Evolutionary conservation across 2,888 invertebrate genomes (phyloP), one percentile per base, ranked within the genome.

Genomic region (Apotomis capreana): DNA sequence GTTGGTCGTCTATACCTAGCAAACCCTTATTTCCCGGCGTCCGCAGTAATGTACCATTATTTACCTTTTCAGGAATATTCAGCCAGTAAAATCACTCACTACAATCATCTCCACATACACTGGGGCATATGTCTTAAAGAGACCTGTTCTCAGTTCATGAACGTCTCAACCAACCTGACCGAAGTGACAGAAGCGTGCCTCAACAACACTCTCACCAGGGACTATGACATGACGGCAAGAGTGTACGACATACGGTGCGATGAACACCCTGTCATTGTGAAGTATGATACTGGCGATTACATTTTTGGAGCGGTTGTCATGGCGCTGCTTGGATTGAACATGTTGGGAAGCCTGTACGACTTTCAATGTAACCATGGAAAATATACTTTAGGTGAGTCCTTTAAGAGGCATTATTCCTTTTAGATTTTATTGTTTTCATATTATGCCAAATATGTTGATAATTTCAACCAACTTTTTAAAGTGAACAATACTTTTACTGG

Each of bases 291-390:
- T n/a, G 55, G 65, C 1, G 74, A 68, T 15, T 37, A n/a, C 10
- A 57, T 46, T 0, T 59, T 37, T 51, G 37, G 5, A 0, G 59
- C 59, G 0, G 37, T 58, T 3, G 0, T 51, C 0, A 1, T 58
- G 5, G 6, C 3, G 80, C 83, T 12, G 60, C 76, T n/a, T 80
- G 64, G 5, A 80, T 49, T 8, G 80, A 83, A 59, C 83, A 15
- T 4, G 4, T 10, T 67, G 26, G 75, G 75, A 8, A 74, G 10
- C 12, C 8, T 49, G 10, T 74, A 69, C 36, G 71, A 71, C 40
- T 44, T 70, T 10, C 59, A 5, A 52, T 44, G 44, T 6, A 3
- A 3, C 12, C 46, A 5, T 0, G 37, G 57, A 4, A 51, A 26
- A 9, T 3, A 57, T 0, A 5, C 44, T 3, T 57, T 61, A 5